Conservation (phyloP, 2,113 vertebrate species). For the Chauna torquata region DNA sequence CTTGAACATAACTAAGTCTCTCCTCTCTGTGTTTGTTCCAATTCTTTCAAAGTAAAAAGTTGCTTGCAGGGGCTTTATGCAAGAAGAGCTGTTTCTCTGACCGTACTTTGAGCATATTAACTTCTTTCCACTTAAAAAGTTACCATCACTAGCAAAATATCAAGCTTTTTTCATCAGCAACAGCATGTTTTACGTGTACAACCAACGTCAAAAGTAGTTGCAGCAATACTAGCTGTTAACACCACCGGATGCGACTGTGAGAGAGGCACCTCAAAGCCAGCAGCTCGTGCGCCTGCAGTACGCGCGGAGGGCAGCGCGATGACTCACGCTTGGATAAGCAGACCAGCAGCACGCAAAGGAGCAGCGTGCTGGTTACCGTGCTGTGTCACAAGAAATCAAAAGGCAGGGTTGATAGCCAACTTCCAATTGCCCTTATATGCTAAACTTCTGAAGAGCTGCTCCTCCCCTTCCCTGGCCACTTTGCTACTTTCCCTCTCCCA, state of each 20-base stretch:
- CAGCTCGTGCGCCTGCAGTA: accelerated
- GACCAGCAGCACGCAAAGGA: neutral
- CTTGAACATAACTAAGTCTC: neutral
- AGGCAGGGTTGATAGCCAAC: neutral
- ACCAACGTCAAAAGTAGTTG: neutral
- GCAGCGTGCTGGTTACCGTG: accelerated
- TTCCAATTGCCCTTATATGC: neutral
- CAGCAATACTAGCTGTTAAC: neutral
- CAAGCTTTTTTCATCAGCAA: neutral
- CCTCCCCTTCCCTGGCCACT: neutral
- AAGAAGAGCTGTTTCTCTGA: neutral
- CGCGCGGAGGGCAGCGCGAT: neutral
- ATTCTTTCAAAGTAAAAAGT: neutral
- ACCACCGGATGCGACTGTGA: neutral
- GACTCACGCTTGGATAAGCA: neutral
- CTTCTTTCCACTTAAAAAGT: neutral
- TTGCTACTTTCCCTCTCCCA: neutral
- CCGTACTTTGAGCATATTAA: neutral
- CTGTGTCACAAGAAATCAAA: neutral
- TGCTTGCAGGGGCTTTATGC: neutral
- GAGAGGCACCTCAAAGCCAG: neutral
- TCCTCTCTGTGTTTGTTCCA: neutral
- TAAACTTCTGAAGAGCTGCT: neutral
- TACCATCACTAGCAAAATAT: neutral
- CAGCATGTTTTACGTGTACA: neutral